These are phyloP conservation scores for Idaea aversata DNA, from an alignment of 2,888 invertebrate species.

Conservation along the genomic window DNA sequence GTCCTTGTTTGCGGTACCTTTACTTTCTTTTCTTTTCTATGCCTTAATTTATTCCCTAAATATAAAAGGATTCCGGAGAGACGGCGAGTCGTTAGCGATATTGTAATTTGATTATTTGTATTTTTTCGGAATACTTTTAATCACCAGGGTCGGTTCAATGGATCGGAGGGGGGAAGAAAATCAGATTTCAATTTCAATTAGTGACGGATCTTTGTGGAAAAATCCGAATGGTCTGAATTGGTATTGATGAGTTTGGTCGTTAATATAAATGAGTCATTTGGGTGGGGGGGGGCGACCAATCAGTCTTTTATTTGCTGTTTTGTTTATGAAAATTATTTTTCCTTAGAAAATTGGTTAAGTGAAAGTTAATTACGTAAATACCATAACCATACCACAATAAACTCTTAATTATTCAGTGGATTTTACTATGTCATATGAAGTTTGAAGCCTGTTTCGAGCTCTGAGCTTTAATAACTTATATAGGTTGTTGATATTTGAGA, in stretches of 20 bases:
- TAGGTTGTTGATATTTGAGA: no score
- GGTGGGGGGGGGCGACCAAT: conserved; percentile 51
- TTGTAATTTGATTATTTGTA: conserved; percentile 82
- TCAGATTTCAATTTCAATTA: conserved; percentile 81
- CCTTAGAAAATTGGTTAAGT: background rate
- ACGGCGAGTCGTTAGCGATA: conserved; percentile 77
- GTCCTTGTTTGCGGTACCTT: conserved; percentile 60
- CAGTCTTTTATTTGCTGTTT: conserved; percentile 45
- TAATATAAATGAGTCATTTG: conserved; percentile 73
- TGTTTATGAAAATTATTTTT: background rate
- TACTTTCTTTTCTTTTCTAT: conserved; percentile 59
- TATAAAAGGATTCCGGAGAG: conserved; percentile 78
- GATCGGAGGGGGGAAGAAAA: conserved; percentile 61
- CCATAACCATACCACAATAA: background rate
- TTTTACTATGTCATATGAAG: background rate
- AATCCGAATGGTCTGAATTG: conserved; percentile 67
- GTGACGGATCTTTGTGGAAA: conserved; percentile 71
- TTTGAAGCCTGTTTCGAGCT: background rate
- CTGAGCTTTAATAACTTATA: background rate
- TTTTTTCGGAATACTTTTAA: conserved; percentile 79
- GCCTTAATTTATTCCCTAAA: conserved; percentile 76
- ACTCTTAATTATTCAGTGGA: background rate
- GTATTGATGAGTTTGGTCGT: conserved; percentile 75
- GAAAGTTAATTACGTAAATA: conserved; percentile 2
- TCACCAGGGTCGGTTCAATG: conserved; percentile 62